These are phyloP conservation scores for Leucozona laternaria DNA, from an alignment of 2,888 invertebrate genomes.

Conservation along the genomic window DNA sequence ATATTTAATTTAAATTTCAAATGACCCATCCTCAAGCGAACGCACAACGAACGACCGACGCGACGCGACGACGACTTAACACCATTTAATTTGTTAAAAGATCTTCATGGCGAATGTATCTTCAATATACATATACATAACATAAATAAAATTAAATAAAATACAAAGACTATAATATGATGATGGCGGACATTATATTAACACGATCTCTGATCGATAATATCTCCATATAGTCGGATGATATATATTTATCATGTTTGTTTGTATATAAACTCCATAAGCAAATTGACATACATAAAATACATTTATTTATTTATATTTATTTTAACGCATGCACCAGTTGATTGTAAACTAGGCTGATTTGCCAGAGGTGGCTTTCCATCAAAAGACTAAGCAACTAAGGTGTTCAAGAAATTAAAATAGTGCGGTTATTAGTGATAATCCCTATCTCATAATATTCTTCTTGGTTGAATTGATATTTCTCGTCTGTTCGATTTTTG, in stretches of 20 bases:
- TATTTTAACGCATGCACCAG: background rate
- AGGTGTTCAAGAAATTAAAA: too few relatives aligned
- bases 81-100: constrained; percentile 70
- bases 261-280: background rate
- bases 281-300: constrained; percentile 51
- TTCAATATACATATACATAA: background rate
- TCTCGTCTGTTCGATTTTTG: too few relatives aligned
- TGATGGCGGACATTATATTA: constrained; percentile 57
- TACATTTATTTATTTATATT: background rate
- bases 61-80: constrained; percentile 33
- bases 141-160: constrained; percentile 28
- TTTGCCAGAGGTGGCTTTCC: constrained; percentile 3
- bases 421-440: too few relatives aligned
- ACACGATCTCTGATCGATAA: constrained; percentile 64
- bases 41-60: background rate
- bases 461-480: too few relatives aligned
- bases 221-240: constrained; percentile 9
- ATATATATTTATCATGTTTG: constrained; percentile 59
- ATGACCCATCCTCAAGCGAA: constrained; percentile 20
- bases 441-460: too few relatives aligned
- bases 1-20: constrained; percentile 71
- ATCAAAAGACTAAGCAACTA: background rate
- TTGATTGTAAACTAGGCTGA: constrained; percentile 19
- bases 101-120: constrained; percentile 53
- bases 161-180: constrained; percentile 10